Base-by-base conservation (phyloP, 2,888 invertebrate genomes). In the Drosophila macrothrix region DNA sequence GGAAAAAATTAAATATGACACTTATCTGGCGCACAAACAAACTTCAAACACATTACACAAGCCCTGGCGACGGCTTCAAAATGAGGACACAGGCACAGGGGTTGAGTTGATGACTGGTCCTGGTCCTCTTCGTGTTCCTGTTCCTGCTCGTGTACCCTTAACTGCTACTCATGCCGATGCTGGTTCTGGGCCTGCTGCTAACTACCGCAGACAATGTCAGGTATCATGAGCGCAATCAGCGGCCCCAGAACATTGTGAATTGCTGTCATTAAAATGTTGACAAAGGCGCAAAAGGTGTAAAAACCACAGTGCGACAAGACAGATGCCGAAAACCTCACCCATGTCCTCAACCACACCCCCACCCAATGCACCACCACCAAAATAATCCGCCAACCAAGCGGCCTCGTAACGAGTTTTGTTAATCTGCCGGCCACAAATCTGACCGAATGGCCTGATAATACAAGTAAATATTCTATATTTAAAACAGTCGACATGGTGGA, bases 261-360 rank as follows among this genome's bases (percentile, higher is more conserved):
- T 83, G 90, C 90, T 82, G 88, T 82, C 88, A 88, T 90, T 90
- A 85, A 90, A 90, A 90, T 84, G 88, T 84, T 90, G 88, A 86
- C 83, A 91, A 83, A 87, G 84, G 90, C 85, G 84, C 84, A 72
- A 78, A 82, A 88, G 88, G 89, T 89, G 89, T 89, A 90, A 89
- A 82, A 82, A 41, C 76, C 88, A 65, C 80, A 80, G 66, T 58
- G 59, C 58, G 66, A 75, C 70, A 65, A 67, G 71, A 72, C 43
- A 66, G 68, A 74, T 60, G 43, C 60, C 63, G 41, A 41, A 39
- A 58, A 12, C 58, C 31, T 41, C 31, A 49, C 35, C 52, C 31
- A 41, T 16, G 28, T 55, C 53, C 39, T 31, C 43, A 19, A 6
- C 35, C 28, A 60, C 56, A 16, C 29, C 22, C 35, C 46, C 31